Evolutionary conservation across 2,888 invertebrate species (phyloP).

Genomic region (Spodoptera picta): DNA sequence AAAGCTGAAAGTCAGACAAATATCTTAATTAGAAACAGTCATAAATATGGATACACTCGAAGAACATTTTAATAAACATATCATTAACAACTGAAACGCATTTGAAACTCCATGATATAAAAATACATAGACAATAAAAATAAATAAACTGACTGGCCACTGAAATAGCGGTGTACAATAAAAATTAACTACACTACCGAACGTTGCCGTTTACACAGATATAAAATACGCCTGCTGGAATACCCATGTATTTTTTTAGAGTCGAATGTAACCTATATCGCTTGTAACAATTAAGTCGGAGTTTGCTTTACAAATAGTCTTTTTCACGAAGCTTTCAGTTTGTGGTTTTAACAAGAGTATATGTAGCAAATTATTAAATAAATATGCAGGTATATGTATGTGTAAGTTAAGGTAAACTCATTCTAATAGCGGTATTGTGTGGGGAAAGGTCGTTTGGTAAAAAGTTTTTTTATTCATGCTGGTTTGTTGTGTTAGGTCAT

Average conservation of each 20-base stretch:
- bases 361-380: conserved; percentile 3
- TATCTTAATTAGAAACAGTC: too few relatives aligned
- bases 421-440: background rate
- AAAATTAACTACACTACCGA: conserved; percentile 1
- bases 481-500: too few relatives aligned
- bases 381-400: conserved; percentile 6
- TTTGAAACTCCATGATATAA: background rate
- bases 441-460: background rate
- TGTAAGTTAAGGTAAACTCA: too few relatives aligned
- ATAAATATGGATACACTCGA: too few relatives aligned
- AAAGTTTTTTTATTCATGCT: too few relatives aligned
- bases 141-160: conserved; percentile 2
- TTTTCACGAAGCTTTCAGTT: conserved; percentile 23
- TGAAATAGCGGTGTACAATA: conserved; percentile 5
- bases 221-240: conserved; percentile 11
- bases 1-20: too few relatives aligned
- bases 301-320: conserved; percentile 31
- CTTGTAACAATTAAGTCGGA: conserved; percentile 27
- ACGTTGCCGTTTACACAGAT: conserved; percentile 10
- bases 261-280: conserved; percentile 3
- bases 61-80: too few relatives aligned
- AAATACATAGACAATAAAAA: background rate
- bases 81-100: too few relatives aligned
- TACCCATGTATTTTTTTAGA: conserved; percentile 23
- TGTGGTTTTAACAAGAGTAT: conserved; percentile 25